Evolutionary conservation across 2,797 vertebrate species (phyloP).

Genomic region (Sebastes paucispinis): DNA sequence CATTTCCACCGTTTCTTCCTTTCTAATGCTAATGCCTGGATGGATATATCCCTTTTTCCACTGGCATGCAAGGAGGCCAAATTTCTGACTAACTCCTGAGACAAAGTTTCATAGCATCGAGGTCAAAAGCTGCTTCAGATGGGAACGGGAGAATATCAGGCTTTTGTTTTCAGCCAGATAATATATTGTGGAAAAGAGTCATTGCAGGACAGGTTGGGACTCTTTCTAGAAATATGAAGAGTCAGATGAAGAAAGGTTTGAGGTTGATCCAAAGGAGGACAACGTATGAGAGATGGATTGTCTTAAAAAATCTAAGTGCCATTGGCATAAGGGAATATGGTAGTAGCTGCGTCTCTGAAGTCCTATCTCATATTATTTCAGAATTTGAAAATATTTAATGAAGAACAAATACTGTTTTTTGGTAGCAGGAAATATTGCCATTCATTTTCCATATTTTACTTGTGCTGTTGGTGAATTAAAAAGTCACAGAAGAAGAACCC

Average conservation of each 20-base stretch:
- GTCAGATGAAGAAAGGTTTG: not conserved
- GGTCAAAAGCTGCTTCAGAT: slow-evolving; percentile 57
- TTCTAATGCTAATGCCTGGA: slow-evolving; percentile 81
- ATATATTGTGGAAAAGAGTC: not conserved
- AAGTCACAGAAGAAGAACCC: not conserved
- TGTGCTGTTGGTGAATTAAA: not conserved
- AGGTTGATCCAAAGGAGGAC: not conserved
- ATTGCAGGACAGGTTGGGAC: not conserved
- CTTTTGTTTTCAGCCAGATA: slow-evolving; percentile 39
- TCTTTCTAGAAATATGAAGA: not conserved
- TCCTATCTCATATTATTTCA: not conserved
- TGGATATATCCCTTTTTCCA: slow-evolving; percentile 69
- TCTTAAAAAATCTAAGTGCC: not conserved
- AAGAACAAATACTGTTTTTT: not conserved
- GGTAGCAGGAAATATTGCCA: not conserved
- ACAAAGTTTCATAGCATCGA: slow-evolving; percentile 78
- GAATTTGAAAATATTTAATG: not conserved
- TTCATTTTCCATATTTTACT: not conserved
- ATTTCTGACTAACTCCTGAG: slow-evolving; percentile 73
- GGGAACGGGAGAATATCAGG: not conserved
- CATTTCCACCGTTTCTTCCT: slow-evolving; percentile 71
- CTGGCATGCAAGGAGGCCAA: slow-evolving; percentile 68
- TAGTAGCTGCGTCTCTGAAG: not conserved
- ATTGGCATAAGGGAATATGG: not conserved
- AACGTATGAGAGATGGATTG: not conserved